These are phyloP conservation scores for Petrosia ficiformis DNA, from an alignment of 37 sponge, comb jelly and placozoan species.

Conservation along the genomic window DNA sequence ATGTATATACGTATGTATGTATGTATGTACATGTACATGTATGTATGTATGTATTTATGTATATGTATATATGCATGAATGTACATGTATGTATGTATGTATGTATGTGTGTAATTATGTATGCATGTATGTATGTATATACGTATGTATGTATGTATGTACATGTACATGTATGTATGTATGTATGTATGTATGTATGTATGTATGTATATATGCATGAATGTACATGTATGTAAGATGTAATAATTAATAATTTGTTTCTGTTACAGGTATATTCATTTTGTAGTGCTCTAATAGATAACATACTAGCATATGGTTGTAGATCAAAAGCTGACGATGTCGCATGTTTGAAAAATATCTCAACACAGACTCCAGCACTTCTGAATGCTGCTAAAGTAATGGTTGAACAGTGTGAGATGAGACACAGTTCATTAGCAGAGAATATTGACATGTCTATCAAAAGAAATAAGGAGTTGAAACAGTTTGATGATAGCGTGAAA, in stretches of 20 bases:
- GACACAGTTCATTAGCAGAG: conserved; percentile 35
- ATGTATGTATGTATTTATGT: not conserved
- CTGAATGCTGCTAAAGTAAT: conserved; percentile 67
- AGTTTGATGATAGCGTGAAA: conserved; percentile 1
- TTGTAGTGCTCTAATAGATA: conserved; percentile 36
- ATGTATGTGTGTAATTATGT: conserved; percentile 43
- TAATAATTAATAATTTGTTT: not conserved
- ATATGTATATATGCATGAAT: no score
- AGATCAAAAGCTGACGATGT: conserved; percentile 34
- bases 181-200: conserved; percentile 48
- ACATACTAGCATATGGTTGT: conserved; percentile 17
- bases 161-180: not conserved
- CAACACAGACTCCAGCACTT: conserved; percentile 58
- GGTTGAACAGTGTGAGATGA: conserved; percentile 60
- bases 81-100: no score
- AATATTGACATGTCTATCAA: conserved; percentile 50
- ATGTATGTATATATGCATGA: conserved; percentile 18
- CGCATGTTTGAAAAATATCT: conserved; percentile 27
- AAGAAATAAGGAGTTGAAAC: conserved; percentile 30
- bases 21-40: not conserved
- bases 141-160: not conserved
- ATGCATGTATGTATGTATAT: not conserved
- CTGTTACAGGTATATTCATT: conserved; percentile 52
- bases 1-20: not conserved
- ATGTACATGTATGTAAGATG: not conserved